A percentile compares a stretch with the other conserved stretches of the same genome.
These are phyloP conservation scores for Phrixothrix hirtus DNA, from an alignment of 2,888 invertebrate species.

Conservation along the genomic window DNA sequence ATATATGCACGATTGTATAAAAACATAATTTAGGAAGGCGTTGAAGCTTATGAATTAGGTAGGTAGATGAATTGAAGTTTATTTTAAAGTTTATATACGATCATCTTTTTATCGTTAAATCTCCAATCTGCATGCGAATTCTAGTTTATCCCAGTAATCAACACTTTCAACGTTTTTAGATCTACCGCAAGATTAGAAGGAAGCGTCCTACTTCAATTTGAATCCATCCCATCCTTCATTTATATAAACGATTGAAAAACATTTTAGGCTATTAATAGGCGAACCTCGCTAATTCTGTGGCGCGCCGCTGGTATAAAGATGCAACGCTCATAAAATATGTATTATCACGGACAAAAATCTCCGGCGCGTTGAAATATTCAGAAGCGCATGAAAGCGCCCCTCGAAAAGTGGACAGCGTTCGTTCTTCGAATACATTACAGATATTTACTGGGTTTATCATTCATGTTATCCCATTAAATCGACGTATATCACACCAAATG, in stretches of 20 bases:
- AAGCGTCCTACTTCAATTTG: conserved; percentile 36
- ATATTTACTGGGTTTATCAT: conserved; percentile 42
- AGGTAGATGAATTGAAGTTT: conserved; percentile 30
- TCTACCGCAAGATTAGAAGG: conserved; percentile 40
- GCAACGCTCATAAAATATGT: conserved; percentile 56
- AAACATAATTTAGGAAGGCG: conserved; percentile 18
- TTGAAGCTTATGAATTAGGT: conserved; percentile 21
- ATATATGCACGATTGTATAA: conserved; percentile 14
- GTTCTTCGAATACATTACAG: conserved; percentile 43
- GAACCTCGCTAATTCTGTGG: conserved; percentile 38
- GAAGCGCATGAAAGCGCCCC: conserved; percentile 41
- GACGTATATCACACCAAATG: conserved; percentile 2
- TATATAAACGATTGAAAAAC: conserved; percentile 44
- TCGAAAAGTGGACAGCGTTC: conserved; percentile 37
- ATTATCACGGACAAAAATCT: conserved; percentile 57
- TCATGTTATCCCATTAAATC: conserved; percentile 19
- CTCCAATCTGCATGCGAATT: conserved; percentile 48
- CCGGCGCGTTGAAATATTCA: conserved; percentile 54
- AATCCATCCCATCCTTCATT: conserved; percentile 39
- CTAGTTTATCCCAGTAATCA: conserved; percentile 54
- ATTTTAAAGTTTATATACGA: conserved; percentile 37
- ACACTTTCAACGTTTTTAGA: conserved; percentile 38
- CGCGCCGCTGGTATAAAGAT: conserved; percentile 44
- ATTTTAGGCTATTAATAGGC: conserved; percentile 42
- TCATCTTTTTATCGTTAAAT: conserved; percentile 42